Percentiles rank a stretch among this genome's conserved stretches.
Evolutionary conservation across 2,797 vertebrate species (phyloP).

Genomic region (Echiichthys vipera): DNA sequence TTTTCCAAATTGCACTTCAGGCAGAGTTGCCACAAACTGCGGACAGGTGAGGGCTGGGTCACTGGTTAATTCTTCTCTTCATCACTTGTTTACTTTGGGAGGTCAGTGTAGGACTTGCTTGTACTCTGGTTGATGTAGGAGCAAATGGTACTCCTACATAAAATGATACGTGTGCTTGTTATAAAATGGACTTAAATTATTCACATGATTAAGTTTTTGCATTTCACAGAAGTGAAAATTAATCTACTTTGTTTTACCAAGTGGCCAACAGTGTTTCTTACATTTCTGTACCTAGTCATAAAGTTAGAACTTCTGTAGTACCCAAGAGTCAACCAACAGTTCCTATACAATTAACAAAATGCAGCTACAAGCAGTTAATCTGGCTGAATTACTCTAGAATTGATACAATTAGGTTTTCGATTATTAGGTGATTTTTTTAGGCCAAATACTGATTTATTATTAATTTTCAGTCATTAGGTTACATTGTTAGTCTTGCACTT

Average conservation of each 20-base stretch:
- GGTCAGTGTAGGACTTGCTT: conserved; percentile 42
- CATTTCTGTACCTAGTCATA: background rate
- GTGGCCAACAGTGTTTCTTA: conserved; percentile 7
- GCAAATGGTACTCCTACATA: conserved; percentile 3
- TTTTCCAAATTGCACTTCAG: conserved; percentile 84
- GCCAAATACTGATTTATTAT: background rate
- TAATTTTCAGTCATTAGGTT: conserved; percentile 20
- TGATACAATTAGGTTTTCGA: conserved; percentile 15
- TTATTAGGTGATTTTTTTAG: conserved; percentile 21
- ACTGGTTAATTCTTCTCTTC: conserved; percentile 64
- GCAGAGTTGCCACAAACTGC: conserved; percentile 66
- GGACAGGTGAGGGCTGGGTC: conserved; percentile 78
- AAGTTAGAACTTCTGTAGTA: background rate
- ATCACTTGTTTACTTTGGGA: conserved; percentile 62
- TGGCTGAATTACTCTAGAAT: conserved; percentile 14
- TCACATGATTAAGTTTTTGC: conserved; percentile 5
- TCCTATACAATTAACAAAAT: conserved; percentile 10
- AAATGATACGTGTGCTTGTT: background rate
- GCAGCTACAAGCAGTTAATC: background rate
- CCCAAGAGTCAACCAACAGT: conserved; percentile 18
- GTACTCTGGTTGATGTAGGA: conserved; percentile 17
- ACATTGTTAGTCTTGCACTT: conserved; percentile 17
- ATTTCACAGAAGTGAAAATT: background rate
- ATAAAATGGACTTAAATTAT: conserved; percentile 9
- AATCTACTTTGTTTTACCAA: background rate